phyloP scores from a whole-genome alignment of 2,888 invertebrate species.

The Brenthis ino region DNA sequence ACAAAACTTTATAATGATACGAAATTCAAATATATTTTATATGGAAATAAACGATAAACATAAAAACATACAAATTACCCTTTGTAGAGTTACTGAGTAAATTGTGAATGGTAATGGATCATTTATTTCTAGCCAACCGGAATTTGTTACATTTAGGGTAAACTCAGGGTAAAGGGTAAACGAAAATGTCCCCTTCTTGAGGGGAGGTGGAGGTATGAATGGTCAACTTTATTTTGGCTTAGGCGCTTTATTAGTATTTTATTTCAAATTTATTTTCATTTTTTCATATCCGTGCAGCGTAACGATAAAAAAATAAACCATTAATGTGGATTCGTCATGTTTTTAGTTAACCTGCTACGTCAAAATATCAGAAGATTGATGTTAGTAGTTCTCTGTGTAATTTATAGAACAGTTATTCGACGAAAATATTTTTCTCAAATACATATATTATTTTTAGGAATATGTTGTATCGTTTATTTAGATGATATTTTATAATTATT shows the following conservation, averaged over 20 bases:
- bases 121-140: constrained; percentile 9
- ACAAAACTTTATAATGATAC: not conserved
- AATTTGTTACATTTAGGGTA: not conserved
- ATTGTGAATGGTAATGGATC: not conserved
- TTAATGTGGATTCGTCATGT: not conserved
- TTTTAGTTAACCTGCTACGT: not conserved
- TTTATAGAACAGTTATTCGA: no score
- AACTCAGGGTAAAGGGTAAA: not conserved
- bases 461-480: no score
- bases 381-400: not conserved
- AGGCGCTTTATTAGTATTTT: constrained; percentile 8
- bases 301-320: not conserved
- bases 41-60: not conserved
- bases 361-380: not conserved
- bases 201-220: constrained; percentile 2
- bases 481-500: no score
- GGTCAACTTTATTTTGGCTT: constrained; percentile 7
- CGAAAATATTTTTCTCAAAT: no score
- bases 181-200: not conserved
- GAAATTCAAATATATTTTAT: not conserved
- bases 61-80: constrained; percentile 1
- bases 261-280: constrained; percentile 12
- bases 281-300: not conserved
- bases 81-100: not conserved
- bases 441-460: no score